A percentile compares a stretch with the other conserved stretches of the same genome.
Conservation (phyloP, 2,113 vertebrate genomes). For the Phaethornis superciliosus region DNA sequence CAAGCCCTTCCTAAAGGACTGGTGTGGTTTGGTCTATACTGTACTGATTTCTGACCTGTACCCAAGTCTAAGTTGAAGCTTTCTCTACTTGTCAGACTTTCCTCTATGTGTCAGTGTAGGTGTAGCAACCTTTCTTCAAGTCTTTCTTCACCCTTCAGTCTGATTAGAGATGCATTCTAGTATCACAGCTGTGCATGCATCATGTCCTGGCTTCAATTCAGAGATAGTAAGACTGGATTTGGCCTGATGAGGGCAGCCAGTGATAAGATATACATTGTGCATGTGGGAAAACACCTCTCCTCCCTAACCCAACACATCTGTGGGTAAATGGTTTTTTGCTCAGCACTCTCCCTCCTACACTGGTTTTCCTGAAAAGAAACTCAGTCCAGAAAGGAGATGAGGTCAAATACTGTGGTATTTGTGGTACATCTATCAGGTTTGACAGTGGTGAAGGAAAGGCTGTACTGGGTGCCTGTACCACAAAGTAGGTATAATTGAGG, state of each 20-base stretch:
- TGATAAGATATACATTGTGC: neutral
- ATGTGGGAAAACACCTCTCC: neutral
- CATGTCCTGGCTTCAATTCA: rapidly evolving
- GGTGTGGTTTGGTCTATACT: neutral
- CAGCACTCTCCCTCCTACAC: neutral
- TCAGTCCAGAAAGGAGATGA: neutral
- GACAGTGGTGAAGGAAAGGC: neutral
- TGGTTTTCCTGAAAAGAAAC: neutral
- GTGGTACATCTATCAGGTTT: neutral
- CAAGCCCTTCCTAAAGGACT: neutral
- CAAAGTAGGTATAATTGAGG: rapidly evolving
- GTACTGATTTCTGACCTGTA: neutral
- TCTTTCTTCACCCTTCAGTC: neutral
- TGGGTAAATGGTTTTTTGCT: neutral
- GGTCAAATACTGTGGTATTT: neutral
- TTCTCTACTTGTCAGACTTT: neutral
- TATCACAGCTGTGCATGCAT: neutral
- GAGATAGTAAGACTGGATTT: neutral
- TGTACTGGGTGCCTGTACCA: neutral
- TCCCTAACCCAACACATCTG: rapidly evolving
- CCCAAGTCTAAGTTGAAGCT: neutral
- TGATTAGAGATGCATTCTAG: neutral
- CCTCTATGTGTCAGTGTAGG: neutral
- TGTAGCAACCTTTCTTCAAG: neutral
- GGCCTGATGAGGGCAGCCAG: neutral